Conservation (phyloP, 2,797 vertebrate genomes). For the Petrocephalus sullivani region DNA sequence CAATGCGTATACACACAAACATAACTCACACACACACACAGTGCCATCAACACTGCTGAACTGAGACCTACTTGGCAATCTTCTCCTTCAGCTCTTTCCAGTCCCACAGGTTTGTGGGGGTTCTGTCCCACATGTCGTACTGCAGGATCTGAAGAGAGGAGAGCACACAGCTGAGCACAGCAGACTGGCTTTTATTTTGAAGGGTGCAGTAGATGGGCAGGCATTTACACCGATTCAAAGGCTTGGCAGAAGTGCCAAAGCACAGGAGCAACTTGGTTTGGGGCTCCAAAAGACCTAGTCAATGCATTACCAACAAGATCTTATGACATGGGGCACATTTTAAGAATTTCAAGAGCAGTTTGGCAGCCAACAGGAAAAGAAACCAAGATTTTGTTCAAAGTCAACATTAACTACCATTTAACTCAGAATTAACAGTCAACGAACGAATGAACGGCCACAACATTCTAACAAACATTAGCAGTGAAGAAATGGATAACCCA, state of each 20-base stretch:
- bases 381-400: not conserved
- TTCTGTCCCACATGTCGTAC: conserved; percentile 93
- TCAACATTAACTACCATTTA: not conserved
- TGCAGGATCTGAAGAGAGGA: conserved; percentile 72
- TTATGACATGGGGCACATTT: not conserved
- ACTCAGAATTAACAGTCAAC: not conserved
- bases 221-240: not conserved
- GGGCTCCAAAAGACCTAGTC: not conserved
- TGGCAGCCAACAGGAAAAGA: not conserved
- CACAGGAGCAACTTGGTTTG: not conserved
- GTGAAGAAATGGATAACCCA: conserved; percentile 49
- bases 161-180: not conserved
- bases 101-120: conserved; percentile 81
- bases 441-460: too few species aligned
- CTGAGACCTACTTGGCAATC: conserved; percentile 72
- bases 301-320: not conserved
- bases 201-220: not conserved
- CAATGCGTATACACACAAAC: not conserved
- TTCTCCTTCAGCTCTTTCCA: conserved; percentile 86
- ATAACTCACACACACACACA: not conserved
- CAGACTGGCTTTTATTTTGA: not conserved
- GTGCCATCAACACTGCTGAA: not conserved
- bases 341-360: not conserved
- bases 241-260: not conserved
- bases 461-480: not conserved